A percentile compares a stretch with the other conserved stretches of the same genome.
phyloP scores from a whole-genome alignment of 2,113 vertebrate species.

The Tringa solitaria region DNA sequence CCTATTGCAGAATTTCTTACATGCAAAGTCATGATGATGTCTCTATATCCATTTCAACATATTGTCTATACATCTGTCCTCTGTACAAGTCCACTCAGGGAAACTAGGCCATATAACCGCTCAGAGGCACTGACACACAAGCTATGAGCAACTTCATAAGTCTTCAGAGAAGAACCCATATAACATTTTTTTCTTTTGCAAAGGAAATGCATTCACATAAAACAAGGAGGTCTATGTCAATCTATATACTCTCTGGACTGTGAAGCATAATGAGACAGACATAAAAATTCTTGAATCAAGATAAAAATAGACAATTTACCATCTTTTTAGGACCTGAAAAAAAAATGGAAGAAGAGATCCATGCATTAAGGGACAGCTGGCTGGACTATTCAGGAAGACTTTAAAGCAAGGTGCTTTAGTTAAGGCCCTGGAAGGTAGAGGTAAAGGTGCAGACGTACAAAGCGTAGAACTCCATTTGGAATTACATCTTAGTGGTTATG shows the following conservation, averaged over 20 bases:
- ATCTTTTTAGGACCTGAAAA: background rate
- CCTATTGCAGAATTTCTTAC: background rate
- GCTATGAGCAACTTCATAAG: background rate
- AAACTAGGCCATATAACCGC: background rate
- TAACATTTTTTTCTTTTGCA: background rate
- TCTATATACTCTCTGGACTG: background rate
- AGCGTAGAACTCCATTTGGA: background rate
- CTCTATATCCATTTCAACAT: background rate
- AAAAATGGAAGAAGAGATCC: background rate
- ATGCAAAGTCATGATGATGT: background rate
- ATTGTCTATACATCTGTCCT: background rate
- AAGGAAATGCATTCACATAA: background rate
- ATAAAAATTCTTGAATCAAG: background rate
- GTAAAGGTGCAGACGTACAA: background rate
- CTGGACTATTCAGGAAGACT: background rate
- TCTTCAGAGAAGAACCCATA: background rate
- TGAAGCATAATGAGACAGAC: background rate
- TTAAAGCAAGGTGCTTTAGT: background rate
- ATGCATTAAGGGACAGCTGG: background rate
- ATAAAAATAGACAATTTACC: background rate
- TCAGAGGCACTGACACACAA: background rate
- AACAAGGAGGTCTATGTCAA: background rate
- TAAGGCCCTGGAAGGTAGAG: no score
- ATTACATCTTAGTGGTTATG: background rate
- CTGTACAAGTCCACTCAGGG: background rate